Conservation (phyloP, 2,888 invertebrate genomes). For the Pomacea canaliculata region DNA sequence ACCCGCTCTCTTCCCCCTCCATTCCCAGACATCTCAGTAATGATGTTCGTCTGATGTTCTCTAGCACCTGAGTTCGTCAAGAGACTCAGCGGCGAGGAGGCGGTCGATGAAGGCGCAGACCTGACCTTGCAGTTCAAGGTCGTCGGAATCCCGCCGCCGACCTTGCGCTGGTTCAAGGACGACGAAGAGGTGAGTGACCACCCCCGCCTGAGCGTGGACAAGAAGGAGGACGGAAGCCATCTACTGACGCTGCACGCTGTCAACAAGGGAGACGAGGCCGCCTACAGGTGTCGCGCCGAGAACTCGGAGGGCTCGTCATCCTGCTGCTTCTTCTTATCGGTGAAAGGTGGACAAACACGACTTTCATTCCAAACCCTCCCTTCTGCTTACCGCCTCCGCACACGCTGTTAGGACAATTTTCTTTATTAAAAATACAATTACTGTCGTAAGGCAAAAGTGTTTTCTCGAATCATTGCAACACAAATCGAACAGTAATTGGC, state of each 20-base stretch:
- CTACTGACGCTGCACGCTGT: constrained; percentile 47
- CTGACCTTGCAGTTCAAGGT: constrained; percentile 52
- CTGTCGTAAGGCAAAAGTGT: too few relatives aligned
- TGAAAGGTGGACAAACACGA: constrained; percentile 44
- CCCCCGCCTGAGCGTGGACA: constrained; percentile 40
- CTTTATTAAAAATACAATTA: too few relatives aligned
- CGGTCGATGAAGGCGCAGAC: constrained; percentile 49
- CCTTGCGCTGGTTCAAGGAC: constrained; percentile 54
- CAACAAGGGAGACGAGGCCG: constrained; percentile 57
- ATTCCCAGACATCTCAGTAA: not conserved
- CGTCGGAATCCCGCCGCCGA: constrained; percentile 53
- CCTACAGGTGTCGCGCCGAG: constrained; percentile 54
- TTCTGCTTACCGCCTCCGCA: not conserved
- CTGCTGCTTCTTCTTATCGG: constrained; percentile 54
- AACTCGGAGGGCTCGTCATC: constrained; percentile 58
- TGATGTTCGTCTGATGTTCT: not conserved
- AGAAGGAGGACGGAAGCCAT: constrained; percentile 43
- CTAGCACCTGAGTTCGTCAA: constrained; percentile 55
- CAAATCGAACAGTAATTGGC: not conserved
- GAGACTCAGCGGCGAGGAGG: constrained; percentile 50
- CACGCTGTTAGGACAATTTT: not conserved
- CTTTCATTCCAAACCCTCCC: not conserved
- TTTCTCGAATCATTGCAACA: not conserved
- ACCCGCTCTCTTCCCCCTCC: constrained; percentile 4
- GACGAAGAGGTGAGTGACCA: constrained; percentile 43